These are phyloP conservation scores for Lepas anatifera DNA, from an alignment of 2,888 invertebrate genomes.

Conservation along the genomic window DNA sequence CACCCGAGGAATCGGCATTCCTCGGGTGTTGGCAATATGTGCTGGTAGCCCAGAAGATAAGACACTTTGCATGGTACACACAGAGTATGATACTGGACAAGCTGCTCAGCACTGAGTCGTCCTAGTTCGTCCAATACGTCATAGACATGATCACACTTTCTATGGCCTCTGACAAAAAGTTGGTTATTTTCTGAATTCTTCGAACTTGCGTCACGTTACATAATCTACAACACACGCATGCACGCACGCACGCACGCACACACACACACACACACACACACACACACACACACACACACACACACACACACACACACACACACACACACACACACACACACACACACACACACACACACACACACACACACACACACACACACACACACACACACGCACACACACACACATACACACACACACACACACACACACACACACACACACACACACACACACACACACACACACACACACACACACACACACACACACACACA, in stretches of 20 bases:
- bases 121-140: too few relatives aligned
- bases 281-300: slow-evolving; percentile 3
- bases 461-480: neutral
- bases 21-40: too few relatives aligned
- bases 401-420: neutral
- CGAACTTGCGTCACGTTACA: too few relatives aligned
- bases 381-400: neutral
- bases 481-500: neutral
- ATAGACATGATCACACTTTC: too few relatives aligned
- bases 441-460: neutral
- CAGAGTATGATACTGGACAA: too few relatives aligned
- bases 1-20: too few relatives aligned
- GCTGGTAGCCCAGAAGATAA: too few relatives aligned
- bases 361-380: neutral
- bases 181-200: too few relatives aligned
- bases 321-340: neutral
- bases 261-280: slow-evolving; percentile 3
- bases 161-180: too few relatives aligned
- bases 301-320: neutral
- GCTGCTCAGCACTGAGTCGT: too few relatives aligned
- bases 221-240: neutral
- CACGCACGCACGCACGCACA: neutral
- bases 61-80: too few relatives aligned
- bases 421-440: neutral
- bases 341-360: neutral